A percentile compares a stretch with the other conserved stretches of the same genome.
These are phyloP conservation scores for Minunthozetes semirufus DNA, from an alignment of 2,888 invertebrate genomes.

Conservation along the genomic window DNA sequence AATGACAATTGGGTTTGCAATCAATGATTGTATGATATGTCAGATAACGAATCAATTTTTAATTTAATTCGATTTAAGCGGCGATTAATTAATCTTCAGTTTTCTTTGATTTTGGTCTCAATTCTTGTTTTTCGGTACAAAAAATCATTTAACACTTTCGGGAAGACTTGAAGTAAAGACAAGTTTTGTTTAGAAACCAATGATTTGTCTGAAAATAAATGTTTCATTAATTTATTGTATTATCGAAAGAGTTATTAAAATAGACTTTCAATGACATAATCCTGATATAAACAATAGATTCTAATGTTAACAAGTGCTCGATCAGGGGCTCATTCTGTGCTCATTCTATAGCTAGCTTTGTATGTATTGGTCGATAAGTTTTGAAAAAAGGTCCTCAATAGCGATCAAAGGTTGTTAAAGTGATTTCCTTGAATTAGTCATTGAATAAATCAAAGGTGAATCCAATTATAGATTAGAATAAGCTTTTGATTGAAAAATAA, in stretches of 20 bases:
- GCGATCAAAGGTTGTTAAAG: too few species aligned
- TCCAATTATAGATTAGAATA: neutral
- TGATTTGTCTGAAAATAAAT: slow-evolving; percentile 1
- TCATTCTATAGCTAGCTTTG: too few species aligned
- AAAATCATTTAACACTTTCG: neutral
- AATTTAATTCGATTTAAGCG: too few species aligned
- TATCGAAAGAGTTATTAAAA: neutral
- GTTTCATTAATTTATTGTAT: neutral
- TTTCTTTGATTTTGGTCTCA: neutral
- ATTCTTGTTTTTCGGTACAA: neutral
- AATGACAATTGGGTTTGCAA: too few species aligned
- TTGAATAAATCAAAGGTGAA: neutral
- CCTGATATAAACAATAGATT: too few species aligned
- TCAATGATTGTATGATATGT: too few species aligned
- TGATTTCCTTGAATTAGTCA: slow-evolving; percentile 5
- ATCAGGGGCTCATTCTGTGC: too few species aligned
- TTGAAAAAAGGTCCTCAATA: too few species aligned
- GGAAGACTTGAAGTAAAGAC: neutral
- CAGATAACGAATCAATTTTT: too few species aligned
- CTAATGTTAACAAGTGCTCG: too few species aligned
- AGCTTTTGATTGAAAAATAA: neutral
- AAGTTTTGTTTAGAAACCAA: neutral
- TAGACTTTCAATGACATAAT: too few species aligned
- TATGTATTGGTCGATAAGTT: too few species aligned
- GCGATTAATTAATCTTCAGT: neutral